These are phyloP conservation scores for Naso thynnoides DNA, from an alignment of 2,797 vertebrate species.

Conservation along the genomic window DNA sequence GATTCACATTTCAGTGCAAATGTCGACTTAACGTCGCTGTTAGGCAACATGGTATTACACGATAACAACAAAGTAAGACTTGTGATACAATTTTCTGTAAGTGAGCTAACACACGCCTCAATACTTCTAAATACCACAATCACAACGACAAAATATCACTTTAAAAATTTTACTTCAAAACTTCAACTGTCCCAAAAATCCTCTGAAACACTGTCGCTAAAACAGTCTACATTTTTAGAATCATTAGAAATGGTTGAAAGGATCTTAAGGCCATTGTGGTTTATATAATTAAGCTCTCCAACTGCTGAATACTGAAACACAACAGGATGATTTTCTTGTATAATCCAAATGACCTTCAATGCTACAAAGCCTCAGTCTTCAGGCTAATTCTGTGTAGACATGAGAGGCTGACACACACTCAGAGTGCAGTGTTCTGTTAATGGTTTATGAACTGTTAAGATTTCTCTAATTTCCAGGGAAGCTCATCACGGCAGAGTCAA, in stretches of 20 bases:
- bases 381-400: background rate
- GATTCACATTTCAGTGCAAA: background rate
- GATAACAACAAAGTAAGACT: background rate
- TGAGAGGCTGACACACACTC: background rate
- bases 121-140: background rate
- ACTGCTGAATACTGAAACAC: background rate
- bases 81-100: background rate
- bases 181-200: background rate
- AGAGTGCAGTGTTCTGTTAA: background rate
- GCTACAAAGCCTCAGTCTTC: background rate
- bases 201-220: background rate
- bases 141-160: background rate
- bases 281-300: background rate
- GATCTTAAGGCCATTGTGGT: background rate
- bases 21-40: constrained; percentile 1
- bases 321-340: background rate
- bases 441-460: background rate
- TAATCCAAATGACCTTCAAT: background rate
- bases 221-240: background rate
- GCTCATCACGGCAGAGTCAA: background rate
- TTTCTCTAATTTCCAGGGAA: background rate
- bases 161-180: background rate
- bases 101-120: background rate
- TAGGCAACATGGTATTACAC: background rate
- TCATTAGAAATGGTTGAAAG: constrained; percentile 10